Percentiles rank a stretch among this genome's conserved stretches.
These are phyloP conservation scores for Brachionus paranguensis DNA, from an alignment of 1,140 invertebrate genomes.

Conservation along the genomic window DNA sequence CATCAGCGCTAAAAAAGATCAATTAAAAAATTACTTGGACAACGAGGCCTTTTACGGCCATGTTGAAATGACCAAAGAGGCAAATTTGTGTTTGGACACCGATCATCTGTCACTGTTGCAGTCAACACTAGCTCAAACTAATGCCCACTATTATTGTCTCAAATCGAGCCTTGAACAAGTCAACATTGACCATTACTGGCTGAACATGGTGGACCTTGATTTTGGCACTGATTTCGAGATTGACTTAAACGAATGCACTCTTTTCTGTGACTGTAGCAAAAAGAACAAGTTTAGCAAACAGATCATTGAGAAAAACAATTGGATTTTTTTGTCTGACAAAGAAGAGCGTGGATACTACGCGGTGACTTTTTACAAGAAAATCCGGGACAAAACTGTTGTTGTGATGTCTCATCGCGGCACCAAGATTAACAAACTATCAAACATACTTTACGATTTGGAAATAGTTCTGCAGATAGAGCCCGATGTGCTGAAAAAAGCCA, in stretches of 20 bases:
- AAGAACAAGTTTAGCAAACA: not conserved
- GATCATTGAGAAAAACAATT: not conserved
- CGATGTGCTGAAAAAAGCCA: not conserved
- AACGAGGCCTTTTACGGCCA: not conserved
- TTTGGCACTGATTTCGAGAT: not conserved
- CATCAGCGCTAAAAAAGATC: not conserved
- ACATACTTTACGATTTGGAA: not conserved
- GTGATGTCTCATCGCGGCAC: not conserved
- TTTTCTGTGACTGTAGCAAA: conserved; percentile 2
- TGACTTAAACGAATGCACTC: not conserved
- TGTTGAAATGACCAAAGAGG: not conserved
- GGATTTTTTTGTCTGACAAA: not conserved
- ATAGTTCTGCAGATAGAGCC: conserved; percentile 5
- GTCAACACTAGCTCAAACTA: not conserved
- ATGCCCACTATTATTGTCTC: not conserved
- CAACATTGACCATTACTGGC: not conserved
- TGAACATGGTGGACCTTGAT: not conserved
- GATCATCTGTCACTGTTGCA: not conserved
- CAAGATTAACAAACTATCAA: not conserved
- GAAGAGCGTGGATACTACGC: conserved; percentile 4
- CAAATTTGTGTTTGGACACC: not conserved
- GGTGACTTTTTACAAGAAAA: not conserved
- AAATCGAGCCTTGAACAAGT: not conserved
- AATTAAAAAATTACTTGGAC: not conserved
- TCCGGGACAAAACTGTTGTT: not conserved